Percentiles rank a stretch among this genome's conserved stretches.
Evolutionary conservation across 2,888 invertebrate species (phyloP).

Genomic region (Xylocampa areola): DNA sequence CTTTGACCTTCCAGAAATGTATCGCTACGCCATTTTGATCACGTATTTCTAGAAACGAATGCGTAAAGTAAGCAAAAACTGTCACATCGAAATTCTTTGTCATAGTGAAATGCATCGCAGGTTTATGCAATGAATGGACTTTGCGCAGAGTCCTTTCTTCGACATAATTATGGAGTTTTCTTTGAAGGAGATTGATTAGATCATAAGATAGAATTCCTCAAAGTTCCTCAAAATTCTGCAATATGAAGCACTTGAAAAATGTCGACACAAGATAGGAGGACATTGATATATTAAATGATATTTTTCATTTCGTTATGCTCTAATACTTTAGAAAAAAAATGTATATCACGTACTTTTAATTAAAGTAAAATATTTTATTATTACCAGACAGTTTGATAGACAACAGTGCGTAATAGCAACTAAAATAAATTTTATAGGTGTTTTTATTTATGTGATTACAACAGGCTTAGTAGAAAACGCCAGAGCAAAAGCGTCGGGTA

Average conservation of each 20-base stretch:
- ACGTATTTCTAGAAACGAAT: constrained; percentile 3
- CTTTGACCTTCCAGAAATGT: constrained; percentile 36
- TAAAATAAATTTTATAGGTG: constrained; percentile 49
- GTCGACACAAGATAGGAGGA: constrained; percentile 40
- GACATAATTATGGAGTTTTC: constrained; percentile 9
- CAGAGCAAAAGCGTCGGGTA: constrained; percentile 10
- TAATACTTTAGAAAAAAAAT: constrained; percentile 10
- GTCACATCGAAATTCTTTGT: constrained; percentile 3
- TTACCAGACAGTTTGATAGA: constrained; percentile 29
- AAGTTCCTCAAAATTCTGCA: constrained; percentile 18
- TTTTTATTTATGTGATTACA: constrained; percentile 47
- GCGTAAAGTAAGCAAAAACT: too few species aligned
- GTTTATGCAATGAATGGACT: neutral
- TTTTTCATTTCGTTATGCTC: constrained; percentile 37
- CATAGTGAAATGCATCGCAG: neutral
- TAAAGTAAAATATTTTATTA: constrained; percentile 27
- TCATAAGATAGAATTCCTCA: constrained; percentile 23
- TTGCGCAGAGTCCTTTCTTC: neutral
- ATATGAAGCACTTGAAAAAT: constrained; percentile 24
- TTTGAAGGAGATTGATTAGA: constrained; percentile 24
- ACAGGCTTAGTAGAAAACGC: constrained; percentile 36
- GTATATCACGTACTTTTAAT: neutral
- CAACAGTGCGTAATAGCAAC: constrained; percentile 28
- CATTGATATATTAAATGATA: constrained; percentile 43
- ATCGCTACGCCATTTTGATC: constrained; percentile 7